Evolutionary conservation across 2,797 vertebrate genomes (phyloP), one percentile per base, ranked within the genome.

Genomic region (Takifugu ocellatus): DNA sequence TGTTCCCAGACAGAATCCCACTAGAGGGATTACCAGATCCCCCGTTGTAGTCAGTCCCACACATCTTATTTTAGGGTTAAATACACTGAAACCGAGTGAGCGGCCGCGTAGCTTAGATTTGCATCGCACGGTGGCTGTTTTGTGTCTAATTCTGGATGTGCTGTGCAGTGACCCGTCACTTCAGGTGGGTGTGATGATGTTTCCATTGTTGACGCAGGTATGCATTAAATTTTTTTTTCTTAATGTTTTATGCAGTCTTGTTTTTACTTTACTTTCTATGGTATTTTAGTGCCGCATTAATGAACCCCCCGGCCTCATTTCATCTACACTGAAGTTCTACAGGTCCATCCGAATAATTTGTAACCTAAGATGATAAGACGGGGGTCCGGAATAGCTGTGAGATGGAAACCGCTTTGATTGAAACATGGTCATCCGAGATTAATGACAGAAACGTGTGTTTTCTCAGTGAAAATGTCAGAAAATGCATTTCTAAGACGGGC

Each of bases 161-260:
- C 83, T 54, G 87, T 86, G 80, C 64, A 83, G 81, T 88, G 75
- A 78, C 69, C 59, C 44, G 63, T 87, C 77, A 72, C 86, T 73
- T 86, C 83, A 81, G 78, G 84, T 86, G 82, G 85, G 84, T 72
- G 84, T 87, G 81, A 65, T 89, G 87, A 65, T 89, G 87, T 90
- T 90, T 85, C 90, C 90, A 89, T 87, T 79, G 81, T 83, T 87
- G 77, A 87, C 70, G n/a, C 49, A 16, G 15, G 27, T 51, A 77
- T 83, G 76, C 77, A 90, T 85, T 88, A 88, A 87, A 87, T 86
- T 15, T 74, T 63, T 63, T 69, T 85, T 84, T 73, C 21, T 79
- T 85, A 85, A 85, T 21, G 83, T 85, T 84, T 55, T 25, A 46
- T 9, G 2, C 1, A 66, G 60, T 31, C 25, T 31, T 49, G 44